Evolutionary conservation across 2,797 vertebrate species (phyloP).

Genomic region (Enteromius paludinosus): DNA sequence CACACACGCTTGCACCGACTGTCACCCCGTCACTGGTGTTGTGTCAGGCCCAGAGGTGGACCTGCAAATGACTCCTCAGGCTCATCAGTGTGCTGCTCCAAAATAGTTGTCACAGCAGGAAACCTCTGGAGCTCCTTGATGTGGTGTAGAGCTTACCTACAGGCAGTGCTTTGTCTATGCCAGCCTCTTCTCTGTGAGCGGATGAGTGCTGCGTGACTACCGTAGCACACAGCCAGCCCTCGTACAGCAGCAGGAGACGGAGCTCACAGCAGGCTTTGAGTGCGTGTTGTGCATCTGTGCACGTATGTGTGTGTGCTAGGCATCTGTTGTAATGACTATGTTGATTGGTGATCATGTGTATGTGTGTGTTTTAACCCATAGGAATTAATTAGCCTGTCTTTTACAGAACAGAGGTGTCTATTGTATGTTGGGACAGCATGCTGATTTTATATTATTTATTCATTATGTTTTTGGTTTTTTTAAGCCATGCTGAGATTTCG

Average conservation of each 20-base stretch:
- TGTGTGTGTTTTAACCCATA: constrained; percentile 58
- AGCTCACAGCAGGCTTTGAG: constrained; percentile 57
- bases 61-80: constrained; percentile 25
- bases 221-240: constrained; percentile 44
- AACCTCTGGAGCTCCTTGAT: constrained; percentile 43
- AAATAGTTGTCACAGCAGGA: constrained; percentile 39
- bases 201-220: constrained; percentile 45
- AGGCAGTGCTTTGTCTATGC: constrained; percentile 43
- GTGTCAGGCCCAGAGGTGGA: constrained; percentile 33
- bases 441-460: constrained; percentile 41
- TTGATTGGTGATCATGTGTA: constrained; percentile 19
- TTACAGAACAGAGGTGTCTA: constrained; percentile 52
- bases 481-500: constrained; percentile 36
- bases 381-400: constrained; percentile 63
- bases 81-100: constrained; percentile 21
- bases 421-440: constrained; percentile 52
- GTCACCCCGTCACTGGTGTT: constrained; percentile 35
- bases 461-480: constrained; percentile 6
- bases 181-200: constrained; percentile 50
- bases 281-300: constrained; percentile 42
- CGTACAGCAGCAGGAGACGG: constrained; percentile 47
- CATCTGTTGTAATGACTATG: constrained; percentile 38
- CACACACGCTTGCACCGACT: constrained; percentile 6
- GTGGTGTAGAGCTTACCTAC: constrained; percentile 27
- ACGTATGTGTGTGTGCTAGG: constrained; percentile 17